These are phyloP conservation scores for Lasioglossum pauxillum DNA, from an alignment of 2,888 invertebrate species.

Conservation along the genomic window DNA sequence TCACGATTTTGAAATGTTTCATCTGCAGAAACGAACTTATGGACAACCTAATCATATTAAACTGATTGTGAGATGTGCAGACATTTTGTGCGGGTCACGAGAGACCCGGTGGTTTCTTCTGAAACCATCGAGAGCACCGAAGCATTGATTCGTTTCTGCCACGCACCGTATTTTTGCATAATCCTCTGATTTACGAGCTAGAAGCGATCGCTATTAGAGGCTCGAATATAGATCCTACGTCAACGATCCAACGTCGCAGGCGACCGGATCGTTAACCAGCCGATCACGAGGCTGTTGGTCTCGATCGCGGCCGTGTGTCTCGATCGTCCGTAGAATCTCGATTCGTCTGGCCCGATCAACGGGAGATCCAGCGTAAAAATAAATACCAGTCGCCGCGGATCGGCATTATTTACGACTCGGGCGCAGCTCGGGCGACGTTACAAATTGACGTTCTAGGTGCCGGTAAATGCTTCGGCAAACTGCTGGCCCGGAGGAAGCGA, in stretches of 20 bases:
- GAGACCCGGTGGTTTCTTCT: too few species aligned
- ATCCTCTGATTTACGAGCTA: not conserved
- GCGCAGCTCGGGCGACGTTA: not conserved
- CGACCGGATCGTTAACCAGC: not conserved
- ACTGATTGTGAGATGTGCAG: too few species aligned
- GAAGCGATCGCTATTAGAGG: not conserved
- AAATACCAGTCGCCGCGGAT: conserved; percentile 9
- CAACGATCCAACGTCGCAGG: not conserved
- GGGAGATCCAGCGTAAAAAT: conserved; percentile 4
- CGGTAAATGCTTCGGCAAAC: conserved; percentile 30
- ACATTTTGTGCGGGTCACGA: too few species aligned
- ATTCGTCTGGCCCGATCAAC: not conserved
- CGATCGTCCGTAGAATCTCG: not conserved
- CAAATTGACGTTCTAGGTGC: conserved; percentile 27
- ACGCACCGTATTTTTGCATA: not conserved
- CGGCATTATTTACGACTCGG: conserved; percentile 6
- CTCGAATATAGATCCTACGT: conserved; percentile 1
- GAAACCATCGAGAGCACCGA: too few species aligned
- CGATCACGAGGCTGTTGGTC: not conserved
- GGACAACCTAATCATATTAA: too few species aligned
- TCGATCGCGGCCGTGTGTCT: not conserved
- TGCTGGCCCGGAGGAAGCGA: conserved; percentile 13
- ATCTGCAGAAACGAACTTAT: too few species aligned
- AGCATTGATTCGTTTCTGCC: not conserved
- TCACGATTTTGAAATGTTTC: too few species aligned